phyloP scores from a whole-genome alignment of 2,113 vertebrate species.

The Apteryx mantelli region DNA sequence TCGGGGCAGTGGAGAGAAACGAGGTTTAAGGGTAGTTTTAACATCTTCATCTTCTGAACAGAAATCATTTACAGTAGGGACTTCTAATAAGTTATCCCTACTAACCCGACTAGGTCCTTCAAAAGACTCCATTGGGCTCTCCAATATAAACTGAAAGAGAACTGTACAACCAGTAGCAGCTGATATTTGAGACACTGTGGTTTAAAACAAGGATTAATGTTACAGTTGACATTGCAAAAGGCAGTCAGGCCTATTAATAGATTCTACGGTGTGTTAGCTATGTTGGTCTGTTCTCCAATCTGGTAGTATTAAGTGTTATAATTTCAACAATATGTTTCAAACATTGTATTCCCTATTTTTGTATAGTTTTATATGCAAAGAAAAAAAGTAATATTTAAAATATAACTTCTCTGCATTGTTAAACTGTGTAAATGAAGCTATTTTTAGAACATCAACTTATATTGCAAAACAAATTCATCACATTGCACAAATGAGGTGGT shows the following conservation, averaged over 20 bases:
- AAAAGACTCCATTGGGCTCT: slow-evolving; percentile 88
- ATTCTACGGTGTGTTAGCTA: slow-evolving; percentile 81
- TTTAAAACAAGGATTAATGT: slow-evolving; percentile 89
- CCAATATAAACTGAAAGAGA: slow-evolving; percentile 81
- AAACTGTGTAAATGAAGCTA: background rate
- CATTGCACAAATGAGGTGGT: background rate
- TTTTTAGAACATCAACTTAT: background rate
- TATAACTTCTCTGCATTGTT: background rate
- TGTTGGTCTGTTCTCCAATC: slow-evolving; percentile 78
- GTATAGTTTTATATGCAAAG: background rate
- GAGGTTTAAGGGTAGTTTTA: slow-evolving; percentile 70
- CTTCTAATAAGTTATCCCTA: slow-evolving; percentile 79
- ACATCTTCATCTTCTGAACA: slow-evolving; percentile 78
- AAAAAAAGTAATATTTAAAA: slow-evolving; percentile 3
- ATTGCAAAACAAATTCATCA: background rate
- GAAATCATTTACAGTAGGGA: slow-evolving; percentile 72
- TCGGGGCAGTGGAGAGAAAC: slow-evolving; percentile 76
- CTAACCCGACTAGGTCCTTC: slow-evolving; percentile 73
- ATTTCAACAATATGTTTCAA: slow-evolving; percentile 2
- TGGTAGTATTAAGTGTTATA: slow-evolving; percentile 56
- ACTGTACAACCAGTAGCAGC: slow-evolving; percentile 77
- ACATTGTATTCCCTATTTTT: slow-evolving; percentile 44
- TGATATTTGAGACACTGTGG: slow-evolving; percentile 86
- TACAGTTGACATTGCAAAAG: slow-evolving; percentile 91
- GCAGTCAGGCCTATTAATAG: slow-evolving; percentile 93